Base-by-base conservation (phyloP, 2,888 invertebrate genomes). In the Tiliacea aurago region DNA sequence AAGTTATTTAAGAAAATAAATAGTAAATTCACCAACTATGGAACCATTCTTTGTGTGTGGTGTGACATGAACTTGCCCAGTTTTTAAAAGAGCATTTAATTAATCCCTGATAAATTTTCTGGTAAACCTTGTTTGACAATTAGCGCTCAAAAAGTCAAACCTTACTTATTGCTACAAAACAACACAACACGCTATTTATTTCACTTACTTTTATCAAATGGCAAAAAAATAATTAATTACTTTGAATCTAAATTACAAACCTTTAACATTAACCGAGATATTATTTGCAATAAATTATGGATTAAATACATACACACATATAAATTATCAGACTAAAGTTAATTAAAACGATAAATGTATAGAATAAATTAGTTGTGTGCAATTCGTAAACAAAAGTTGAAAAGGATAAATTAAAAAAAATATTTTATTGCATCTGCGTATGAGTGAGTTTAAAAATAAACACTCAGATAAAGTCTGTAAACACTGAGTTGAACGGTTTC, bases 331-430 rank as follows among this genome's bases (percentile, higher is more conserved):
- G 59, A 78, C 81, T 85, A 84, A 87, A 85, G 91, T 88, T 91
- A 91, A 93, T 91, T 92, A 90, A 90, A 89, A 85, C 85, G 89
- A 93, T 91, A 90, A 86, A 83, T 51, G 41, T 43, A 20, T 55
- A 59, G 86, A 81, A 88, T 79, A 76, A 70, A 76, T 76, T 87
- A 81, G 84, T 81, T 81, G 70, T 67, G 69, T 53, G 78, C 74
- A 70, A 88, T 90, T 90, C 76, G 85, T 91, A 94, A 95, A 95
- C 94, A 94, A 90, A 91, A 90, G 90, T 90, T 90, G 89, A 88
- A 91, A 89, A 88, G 53, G 76, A 91, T 90, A 92, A 90, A 91
- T 93, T 91, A 92, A 77, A 74, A 76, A 73, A 91, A 90, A 81
- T 91, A 90, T 93, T 90, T 92, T 91, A 92, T 93, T 92, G 86